These are phyloP conservation scores for Thalassophryne amazonica DNA, from an alignment of 2,797 vertebrate genomes.

Conservation along the genomic window DNA sequence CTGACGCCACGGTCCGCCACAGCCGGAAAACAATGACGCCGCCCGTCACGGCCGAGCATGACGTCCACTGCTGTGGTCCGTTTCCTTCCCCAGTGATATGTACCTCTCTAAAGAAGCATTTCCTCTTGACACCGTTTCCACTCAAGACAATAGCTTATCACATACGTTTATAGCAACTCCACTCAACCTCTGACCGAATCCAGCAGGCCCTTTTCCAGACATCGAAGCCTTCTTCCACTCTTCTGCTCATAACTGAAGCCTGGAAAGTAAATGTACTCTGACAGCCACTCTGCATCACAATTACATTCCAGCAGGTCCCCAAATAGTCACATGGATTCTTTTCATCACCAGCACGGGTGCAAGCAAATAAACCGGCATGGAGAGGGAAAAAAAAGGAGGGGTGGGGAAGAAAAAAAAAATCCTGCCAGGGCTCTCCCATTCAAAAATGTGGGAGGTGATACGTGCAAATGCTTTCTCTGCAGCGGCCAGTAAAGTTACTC, in stretches of 20 bases:
- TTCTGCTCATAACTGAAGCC: slow-evolving; percentile 36
- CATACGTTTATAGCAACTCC: slow-evolving; percentile 20
- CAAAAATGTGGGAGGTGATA: slow-evolving; percentile 26
- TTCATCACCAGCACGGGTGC: slow-evolving; percentile 20
- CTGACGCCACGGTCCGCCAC: slow-evolving; percentile 18
- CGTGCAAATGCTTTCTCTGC: slow-evolving; percentile 22
- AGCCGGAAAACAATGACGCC: slow-evolving; percentile 52
- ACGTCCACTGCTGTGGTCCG: slow-evolving; percentile 33
- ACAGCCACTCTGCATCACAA: slow-evolving; percentile 62
- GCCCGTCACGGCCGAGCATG: slow-evolving; percentile 29
- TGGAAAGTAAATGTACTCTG: slow-evolving; percentile 47
- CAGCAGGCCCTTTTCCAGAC: slow-evolving; percentile 37
- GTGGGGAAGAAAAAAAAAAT: not conserved
- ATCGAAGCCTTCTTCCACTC: slow-evolving; percentile 45
- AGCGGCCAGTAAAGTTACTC: slow-evolving; percentile 32
- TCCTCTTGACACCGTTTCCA: slow-evolving; percentile 53
- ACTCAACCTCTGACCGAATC: slow-evolving; percentile 33
- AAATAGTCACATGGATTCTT: slow-evolving; percentile 38
- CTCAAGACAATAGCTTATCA: slow-evolving; percentile 31
- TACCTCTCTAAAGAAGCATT: slow-evolving; percentile 36
- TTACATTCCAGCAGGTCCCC: slow-evolving; percentile 48
- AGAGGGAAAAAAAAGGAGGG: not conserved
- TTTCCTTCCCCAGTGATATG: slow-evolving; percentile 53
- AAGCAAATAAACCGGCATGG: not conserved
- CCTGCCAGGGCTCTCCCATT: slow-evolving; percentile 1